Percentiles rank a stretch among this genome's conserved stretches.
phyloP scores from a whole-genome alignment of 2,888 invertebrate species.

The Macroteleia sp. region DNA sequence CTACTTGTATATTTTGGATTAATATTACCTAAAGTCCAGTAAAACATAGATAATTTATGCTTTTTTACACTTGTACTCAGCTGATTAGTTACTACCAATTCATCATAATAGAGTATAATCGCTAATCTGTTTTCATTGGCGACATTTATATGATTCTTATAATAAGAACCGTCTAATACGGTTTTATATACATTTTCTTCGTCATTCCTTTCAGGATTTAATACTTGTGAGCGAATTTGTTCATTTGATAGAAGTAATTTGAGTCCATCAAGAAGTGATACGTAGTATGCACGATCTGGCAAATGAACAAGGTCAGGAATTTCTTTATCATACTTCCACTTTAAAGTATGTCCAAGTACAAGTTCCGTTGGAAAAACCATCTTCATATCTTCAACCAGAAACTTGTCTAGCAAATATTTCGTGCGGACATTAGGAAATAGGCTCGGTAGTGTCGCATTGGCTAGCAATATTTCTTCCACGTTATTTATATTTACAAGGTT shows the following conservation, averaged over 20 bases:
- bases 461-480: neutral
- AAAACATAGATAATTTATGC: neutral
- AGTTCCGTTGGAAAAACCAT: neutral
- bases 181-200: neutral
- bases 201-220: neutral
- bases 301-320: too few species aligned
- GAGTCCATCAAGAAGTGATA: conserved; percentile 41
- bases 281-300: conserved; percentile 44
- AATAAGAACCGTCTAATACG: neutral
- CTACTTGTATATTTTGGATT: neutral
- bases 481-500: neutral
- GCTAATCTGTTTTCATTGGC: neutral
- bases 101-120: neutral
- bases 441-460: neutral
- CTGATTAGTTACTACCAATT: neutral
- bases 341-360: neutral
- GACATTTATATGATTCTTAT: neutral
- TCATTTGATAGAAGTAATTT: neutral
- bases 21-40: conserved; percentile 2
- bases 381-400: conserved; percentile 1
- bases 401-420: conserved; percentile 6
- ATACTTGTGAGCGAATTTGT: conserved; percentile 25
- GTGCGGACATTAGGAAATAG: neutral
- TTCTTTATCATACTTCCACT: conserved; percentile 10
- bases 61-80: neutral